These are phyloP conservation scores for Flabesymbios commensalis DNA, from an alignment of 2,888 invertebrate genomes.

Conservation along the genomic window DNA sequence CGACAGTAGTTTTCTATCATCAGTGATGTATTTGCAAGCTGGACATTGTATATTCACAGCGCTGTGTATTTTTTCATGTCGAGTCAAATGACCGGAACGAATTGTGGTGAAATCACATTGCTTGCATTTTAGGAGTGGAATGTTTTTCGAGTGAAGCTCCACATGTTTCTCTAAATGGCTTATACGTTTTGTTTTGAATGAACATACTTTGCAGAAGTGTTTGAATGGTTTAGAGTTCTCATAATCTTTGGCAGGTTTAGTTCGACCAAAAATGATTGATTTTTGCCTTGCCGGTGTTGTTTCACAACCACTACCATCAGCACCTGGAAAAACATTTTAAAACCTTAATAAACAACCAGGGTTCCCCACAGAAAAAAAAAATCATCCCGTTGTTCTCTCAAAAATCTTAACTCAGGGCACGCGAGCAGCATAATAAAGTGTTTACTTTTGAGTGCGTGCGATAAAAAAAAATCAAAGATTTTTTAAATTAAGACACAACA, in stretches of 20 bases:
- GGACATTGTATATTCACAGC: conserved; percentile 42
- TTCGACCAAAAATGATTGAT: too few species aligned
- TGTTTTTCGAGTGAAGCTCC: conserved; percentile 49
- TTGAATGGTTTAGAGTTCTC: conserved; percentile 67
- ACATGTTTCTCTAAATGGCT: conserved; percentile 61
- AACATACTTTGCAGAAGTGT: conserved; percentile 61
- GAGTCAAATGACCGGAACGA: conserved; percentile 55
- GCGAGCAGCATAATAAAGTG: too few species aligned
- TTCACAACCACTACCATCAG: too few species aligned
- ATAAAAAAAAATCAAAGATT: too few species aligned
- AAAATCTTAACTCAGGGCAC: too few species aligned
- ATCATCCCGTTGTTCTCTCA: too few species aligned
- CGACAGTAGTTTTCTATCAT: conserved; percentile 39
- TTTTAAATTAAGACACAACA: too few species aligned
- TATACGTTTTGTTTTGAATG: conserved; percentile 62
- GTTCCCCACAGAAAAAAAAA: too few species aligned
- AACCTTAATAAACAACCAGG: too few species aligned
- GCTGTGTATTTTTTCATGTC: conserved; percentile 58
- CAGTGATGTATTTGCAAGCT: conserved; percentile 48
- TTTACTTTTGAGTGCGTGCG: too few species aligned
- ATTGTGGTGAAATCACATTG: conserved; percentile 60
- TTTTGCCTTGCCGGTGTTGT: too few species aligned
- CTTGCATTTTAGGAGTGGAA: conserved; percentile 47
- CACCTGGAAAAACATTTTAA: too few species aligned
- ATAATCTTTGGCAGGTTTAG: conserved; percentile 47